Conservation (phyloP, 2,113 vertebrate species). For the Antechinus stuartii region DNA sequence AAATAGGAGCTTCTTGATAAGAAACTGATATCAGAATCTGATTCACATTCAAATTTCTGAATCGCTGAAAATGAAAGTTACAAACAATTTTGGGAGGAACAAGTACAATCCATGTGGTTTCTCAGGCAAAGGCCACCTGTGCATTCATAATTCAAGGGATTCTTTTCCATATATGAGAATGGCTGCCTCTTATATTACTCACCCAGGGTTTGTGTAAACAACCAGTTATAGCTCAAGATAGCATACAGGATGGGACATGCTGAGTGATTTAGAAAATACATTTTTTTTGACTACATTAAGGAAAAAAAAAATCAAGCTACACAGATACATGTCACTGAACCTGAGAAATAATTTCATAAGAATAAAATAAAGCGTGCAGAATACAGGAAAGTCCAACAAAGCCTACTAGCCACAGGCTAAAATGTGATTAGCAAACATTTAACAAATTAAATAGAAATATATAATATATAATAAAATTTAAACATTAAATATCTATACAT, state of each 20-base stretch:
- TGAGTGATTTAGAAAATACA: slow-evolving; percentile 25
- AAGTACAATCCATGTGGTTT: slow-evolving; percentile 35
- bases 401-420: neutral
- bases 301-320: neutral
- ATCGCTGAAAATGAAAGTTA: slow-evolving; percentile 27
- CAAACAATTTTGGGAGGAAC: slow-evolving; percentile 1
- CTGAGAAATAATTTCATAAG: neutral
- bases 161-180: slow-evolving; percentile 6
- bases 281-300: slow-evolving; percentile 7
- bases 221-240: slow-evolving; percentile 18
- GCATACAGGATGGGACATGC: neutral
- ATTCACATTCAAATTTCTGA: slow-evolving; percentile 56
- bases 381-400: neutral
- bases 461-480: no score
- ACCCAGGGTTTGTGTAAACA: slow-evolving; percentile 10
- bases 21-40: slow-evolving; percentile 25
- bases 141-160: slow-evolving; percentile 54
- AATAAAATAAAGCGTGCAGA: neutral
- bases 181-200: slow-evolving; percentile 8
- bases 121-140: neutral
- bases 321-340: neutral
- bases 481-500: neutral
- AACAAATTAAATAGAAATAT: neutral
- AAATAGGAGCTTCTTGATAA: slow-evolving; percentile 39
- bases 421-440: neutral